phyloP scores from a whole-genome alignment of 2,888 invertebrate genomes.

The Lydus trimaculatus region DNA sequence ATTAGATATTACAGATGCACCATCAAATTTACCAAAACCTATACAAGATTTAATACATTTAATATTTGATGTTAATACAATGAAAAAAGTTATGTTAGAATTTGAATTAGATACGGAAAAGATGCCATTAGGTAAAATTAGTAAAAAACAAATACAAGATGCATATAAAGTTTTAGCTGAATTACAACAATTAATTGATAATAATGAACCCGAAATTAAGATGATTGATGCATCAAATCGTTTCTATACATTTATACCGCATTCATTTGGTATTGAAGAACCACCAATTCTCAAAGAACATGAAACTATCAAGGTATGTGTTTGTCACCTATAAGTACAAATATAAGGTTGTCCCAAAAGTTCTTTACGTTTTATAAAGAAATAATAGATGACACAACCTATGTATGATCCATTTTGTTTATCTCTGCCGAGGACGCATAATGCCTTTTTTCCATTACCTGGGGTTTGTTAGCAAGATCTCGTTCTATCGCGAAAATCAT shows the following conservation, averaged over 20 bases:
- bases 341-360: no score
- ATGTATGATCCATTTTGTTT: no score
- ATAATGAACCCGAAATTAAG: conserved; percentile 58
- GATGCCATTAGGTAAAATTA: conserved; percentile 98
- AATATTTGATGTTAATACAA: conserved; percentile 89
- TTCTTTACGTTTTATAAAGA: no score
- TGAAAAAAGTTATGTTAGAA: conserved; percentile 93
- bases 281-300: conserved; percentile 81
- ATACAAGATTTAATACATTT: conserved; percentile 85
- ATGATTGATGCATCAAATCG: conserved; percentile 89
- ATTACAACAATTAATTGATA: conserved; percentile 67
- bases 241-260: conserved; percentile 96
- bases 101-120: conserved; percentile 97
- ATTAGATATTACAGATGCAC: conserved; percentile 59
- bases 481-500: no score
- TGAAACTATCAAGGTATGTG: conserved; percentile 72
- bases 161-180: conserved; percentile 85
- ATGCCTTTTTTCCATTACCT: no score
- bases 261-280: conserved; percentile 86
- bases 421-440: no score
- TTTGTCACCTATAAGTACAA: no score
- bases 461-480: no score
- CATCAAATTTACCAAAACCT: conserved; percentile 74
- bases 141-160: conserved; percentile 85
- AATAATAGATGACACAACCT: no score